A percentile compares a stretch with the other conserved stretches of the same genome.
Evolutionary conservation across 2,888 invertebrate species (phyloP).

Genomic region (Mantis religiosa): DNA sequence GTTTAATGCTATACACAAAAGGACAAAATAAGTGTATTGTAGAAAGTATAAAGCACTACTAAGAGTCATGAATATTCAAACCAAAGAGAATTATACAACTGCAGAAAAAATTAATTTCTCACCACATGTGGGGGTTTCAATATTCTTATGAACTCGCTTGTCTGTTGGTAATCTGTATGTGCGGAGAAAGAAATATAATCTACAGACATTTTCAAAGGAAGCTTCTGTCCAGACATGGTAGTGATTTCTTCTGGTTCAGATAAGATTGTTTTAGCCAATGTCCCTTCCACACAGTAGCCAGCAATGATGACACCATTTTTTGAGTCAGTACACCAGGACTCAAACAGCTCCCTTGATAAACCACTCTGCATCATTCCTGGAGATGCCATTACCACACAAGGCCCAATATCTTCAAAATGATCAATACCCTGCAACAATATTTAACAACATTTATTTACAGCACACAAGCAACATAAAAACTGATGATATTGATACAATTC

Average conservation of each 20-base stretch:
- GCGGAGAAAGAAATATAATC: constrained; percentile 99
- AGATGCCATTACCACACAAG: constrained; percentile 98
- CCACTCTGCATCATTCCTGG: constrained; percentile 99
- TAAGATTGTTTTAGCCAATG: constrained; percentile 86
- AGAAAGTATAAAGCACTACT: too few relatives aligned
- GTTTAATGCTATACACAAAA: too few relatives aligned
- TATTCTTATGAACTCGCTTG: constrained; percentile 92
- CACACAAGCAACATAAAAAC: too few relatives aligned
- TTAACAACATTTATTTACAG: neutral
- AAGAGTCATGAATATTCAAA: too few relatives aligned
- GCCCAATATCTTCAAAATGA: constrained; percentile 98
- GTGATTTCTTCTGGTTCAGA: constrained; percentile 97
- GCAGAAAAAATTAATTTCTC: constrained; percentile 34
- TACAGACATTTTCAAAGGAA: constrained; percentile 94
- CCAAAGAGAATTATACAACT: constrained; percentile 21
- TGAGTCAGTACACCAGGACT: constrained; percentile 97
- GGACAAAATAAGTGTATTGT: too few relatives aligned
- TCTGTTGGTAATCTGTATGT: constrained; percentile 97
- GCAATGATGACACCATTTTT: constrained; percentile 99
- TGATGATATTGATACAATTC: too few relatives aligned
- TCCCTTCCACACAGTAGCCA: constrained; percentile 88
- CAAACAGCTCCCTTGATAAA: constrained; percentile 92
- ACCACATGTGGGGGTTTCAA: constrained; percentile 95
- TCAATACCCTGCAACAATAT: constrained; percentile 77
- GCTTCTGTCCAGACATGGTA: constrained; percentile 90